Percentiles rank a stretch among this genome's conserved stretches.
Evolutionary conservation across 2,797 vertebrate genomes (phyloP).

Genomic region (Sebastes cheni): DNA sequence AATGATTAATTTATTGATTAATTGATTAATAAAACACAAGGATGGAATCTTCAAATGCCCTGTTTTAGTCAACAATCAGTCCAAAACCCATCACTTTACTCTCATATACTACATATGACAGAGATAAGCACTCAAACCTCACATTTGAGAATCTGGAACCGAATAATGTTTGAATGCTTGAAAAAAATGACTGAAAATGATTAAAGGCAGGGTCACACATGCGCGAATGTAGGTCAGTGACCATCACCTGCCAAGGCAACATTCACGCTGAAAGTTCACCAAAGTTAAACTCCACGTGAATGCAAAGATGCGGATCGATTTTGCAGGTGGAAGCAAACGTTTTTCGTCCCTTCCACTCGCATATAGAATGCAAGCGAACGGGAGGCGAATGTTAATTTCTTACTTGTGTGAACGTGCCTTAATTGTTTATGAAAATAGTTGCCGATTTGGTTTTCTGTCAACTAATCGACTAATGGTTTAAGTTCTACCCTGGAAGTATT

Average conservation of each 20-base stretch:
- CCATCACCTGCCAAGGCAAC: too few species aligned
- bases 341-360: too few species aligned
- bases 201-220: too few species aligned
- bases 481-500: not conserved
- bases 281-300: too few species aligned
- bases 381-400: too few species aligned
- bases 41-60: not conserved
- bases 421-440: not conserved
- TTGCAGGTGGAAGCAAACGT: too few species aligned
- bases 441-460: not conserved
- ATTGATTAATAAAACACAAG: not conserved
- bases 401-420: too few species aligned
- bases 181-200: not conserved
- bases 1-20: not conserved
- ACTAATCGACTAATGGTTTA: too few species aligned
- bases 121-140: not conserved
- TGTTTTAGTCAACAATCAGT: not conserved
- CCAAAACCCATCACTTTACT: not conserved
- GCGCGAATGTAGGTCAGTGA: too few species aligned
- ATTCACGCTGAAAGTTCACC: too few species aligned
- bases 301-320: fast-evolving
- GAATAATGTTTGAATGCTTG: not conserved
- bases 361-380: too few species aligned
- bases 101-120: not conserved
- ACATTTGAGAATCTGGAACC: not conserved